These are phyloP conservation scores for Limnephilus rhombicus DNA, from an alignment of 2,888 invertebrate species.

Conservation along the genomic window DNA sequence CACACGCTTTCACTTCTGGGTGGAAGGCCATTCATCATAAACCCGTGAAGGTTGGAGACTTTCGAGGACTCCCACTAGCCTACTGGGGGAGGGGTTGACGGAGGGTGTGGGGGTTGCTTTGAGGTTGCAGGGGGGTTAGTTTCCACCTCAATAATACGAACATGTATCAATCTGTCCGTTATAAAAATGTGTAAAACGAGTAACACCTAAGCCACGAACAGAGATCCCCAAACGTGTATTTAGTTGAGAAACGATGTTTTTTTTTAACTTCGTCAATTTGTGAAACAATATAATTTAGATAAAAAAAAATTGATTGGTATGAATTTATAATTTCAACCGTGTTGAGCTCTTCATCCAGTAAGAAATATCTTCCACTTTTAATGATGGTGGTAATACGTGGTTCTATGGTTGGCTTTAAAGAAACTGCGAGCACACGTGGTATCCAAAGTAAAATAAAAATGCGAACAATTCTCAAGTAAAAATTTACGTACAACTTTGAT, in stretches of 20 bases:
- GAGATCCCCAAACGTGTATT: neutral
- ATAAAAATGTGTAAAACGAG: neutral
- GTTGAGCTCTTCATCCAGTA: no score
- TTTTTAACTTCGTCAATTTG: neutral
- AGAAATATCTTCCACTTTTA: no score
- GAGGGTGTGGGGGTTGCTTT: neutral
- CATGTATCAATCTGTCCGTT: conserved; percentile 29
- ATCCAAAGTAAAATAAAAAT: neutral
- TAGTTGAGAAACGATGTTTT: neutral
- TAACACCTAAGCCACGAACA: neutral
- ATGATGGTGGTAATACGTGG: no score
- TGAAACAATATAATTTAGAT: neutral
- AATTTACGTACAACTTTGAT: neutral
- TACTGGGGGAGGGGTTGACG: neutral
- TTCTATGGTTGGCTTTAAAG: neutral
- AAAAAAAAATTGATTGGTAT: neutral
- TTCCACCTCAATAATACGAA: conserved; percentile 22
- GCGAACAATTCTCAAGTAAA: neutral
- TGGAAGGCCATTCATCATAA: conserved; percentile 32
- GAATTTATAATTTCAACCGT: neutral
- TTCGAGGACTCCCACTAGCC: conserved; percentile 20
- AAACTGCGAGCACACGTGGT: neutral
- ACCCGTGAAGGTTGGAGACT: conserved; percentile 32
- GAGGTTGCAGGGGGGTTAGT: neutral
- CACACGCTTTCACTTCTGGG: neutral